These are phyloP conservation scores for Ceratitis capitata DNA, from an alignment of 1,140 invertebrate species.

Conservation along the genomic window DNA sequence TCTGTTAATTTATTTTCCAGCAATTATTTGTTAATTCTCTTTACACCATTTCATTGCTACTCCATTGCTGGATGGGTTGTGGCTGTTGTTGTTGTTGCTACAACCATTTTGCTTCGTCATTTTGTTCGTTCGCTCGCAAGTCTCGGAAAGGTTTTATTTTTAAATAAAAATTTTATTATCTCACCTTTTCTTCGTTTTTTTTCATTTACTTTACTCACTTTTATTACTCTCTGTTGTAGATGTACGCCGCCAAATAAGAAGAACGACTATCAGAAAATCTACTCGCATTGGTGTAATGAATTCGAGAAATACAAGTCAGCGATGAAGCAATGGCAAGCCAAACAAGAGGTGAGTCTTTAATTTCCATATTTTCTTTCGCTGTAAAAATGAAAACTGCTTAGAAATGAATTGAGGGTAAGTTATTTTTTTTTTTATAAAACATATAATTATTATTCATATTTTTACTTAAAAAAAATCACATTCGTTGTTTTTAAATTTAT, in stretches of 20 bases:
- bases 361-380: too few species aligned
- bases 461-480: too few species aligned
- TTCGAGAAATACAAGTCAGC: constrained; percentile 83
- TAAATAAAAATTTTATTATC: constrained; percentile 8
- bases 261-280: constrained; percentile 79
- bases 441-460: too few species aligned
- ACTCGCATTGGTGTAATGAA: constrained; percentile 83
- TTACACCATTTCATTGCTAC: background rate
- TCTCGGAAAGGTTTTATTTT: background rate
- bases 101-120: background rate
- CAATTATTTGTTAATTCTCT: constrained; percentile 32
- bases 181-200: background rate
- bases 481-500: too few species aligned
- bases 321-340: constrained; percentile 79
- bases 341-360: constrained; percentile 74
- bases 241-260: constrained; percentile 75
- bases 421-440: too few species aligned
- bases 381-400: too few species aligned
- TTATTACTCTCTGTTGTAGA: constrained; percentile 58
- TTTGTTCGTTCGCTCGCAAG: background rate
- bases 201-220: background rate
- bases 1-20: constrained; percentile 41
- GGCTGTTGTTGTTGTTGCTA: background rate
- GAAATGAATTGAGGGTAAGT: too few species aligned
- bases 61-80: background rate